Evolutionary conservation across 2,888 invertebrate genomes (phyloP).

Genomic region (Terebella lapidaria): DNA sequence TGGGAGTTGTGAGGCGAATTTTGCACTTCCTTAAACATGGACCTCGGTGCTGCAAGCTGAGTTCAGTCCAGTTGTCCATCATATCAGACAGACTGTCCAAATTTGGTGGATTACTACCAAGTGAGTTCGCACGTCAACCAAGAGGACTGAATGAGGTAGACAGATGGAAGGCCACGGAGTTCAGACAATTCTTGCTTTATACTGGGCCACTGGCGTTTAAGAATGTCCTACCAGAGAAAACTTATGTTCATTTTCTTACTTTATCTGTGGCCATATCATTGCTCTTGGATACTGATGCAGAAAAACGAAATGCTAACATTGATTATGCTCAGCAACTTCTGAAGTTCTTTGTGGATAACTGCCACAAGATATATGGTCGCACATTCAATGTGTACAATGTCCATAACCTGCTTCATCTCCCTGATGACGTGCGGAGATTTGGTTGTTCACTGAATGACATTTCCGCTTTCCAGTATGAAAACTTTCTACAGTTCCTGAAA

Average conservation of each 20-base stretch:
- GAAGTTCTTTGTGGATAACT: background rate
- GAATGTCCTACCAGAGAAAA: slow-evolving; percentile 10
- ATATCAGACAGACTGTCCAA: slow-evolving; percentile 12
- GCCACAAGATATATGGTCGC: background rate
- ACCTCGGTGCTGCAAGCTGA: slow-evolving; percentile 12
- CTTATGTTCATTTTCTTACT: slow-evolving; percentile 27
- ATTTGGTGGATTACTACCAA: slow-evolving; percentile 6
- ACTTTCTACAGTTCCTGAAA: slow-evolving; percentile 12
- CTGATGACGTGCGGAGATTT: slow-evolving; percentile 9
- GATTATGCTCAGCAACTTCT: slow-evolving; percentile 1
- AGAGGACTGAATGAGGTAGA: background rate
- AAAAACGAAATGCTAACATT: background rate
- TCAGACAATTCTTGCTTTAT: slow-evolving; percentile 8
- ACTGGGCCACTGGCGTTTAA: slow-evolving; percentile 27
- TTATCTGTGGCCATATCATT: slow-evolving; percentile 10
- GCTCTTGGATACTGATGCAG: background rate
- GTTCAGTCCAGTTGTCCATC: background rate
- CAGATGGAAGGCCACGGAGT: background rate
- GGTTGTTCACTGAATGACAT: slow-evolving; percentile 12
- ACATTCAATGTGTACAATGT: background rate
- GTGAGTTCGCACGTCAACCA: background rate
- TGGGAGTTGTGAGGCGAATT: slow-evolving; percentile 31
- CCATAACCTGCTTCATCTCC: slow-evolving; percentile 9
- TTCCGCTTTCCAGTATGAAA: slow-evolving; percentile 17
- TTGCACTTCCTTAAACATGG: slow-evolving; percentile 27